Evolutionary conservation across 2,888 invertebrate genomes (phyloP), one percentile per base, ranked within the genome.

Genomic region (Lycia hirtaria): DNA sequence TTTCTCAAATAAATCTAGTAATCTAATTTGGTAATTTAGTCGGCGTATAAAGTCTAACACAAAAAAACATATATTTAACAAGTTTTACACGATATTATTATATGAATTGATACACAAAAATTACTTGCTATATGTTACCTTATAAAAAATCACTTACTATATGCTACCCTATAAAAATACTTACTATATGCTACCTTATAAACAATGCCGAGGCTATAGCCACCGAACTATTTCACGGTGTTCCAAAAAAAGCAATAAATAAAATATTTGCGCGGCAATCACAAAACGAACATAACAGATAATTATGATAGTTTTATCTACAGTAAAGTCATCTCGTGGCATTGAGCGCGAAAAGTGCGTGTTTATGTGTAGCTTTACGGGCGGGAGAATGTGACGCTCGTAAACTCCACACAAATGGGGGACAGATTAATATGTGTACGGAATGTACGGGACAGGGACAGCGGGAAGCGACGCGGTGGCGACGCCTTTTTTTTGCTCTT

Each of bases 381-480:
- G 44, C 60, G 33, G 41, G 44, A 9, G 43, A 40, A 49, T 35
- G 44, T 48, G 35, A 35, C 22, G 48, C 33, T 62, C 65, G 52
- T 67, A 67, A 67, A 67, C 63, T 67, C 56, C 41, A 37, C 19
- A 62, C 65, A 65, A 62, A 67, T 65, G 22, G 32, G 33, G 32
- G 33, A 45, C 32, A 32, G 32, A 45, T 45, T 65, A 65, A 65
- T 65, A 67, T 67, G 60, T 53, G 65, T 49, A 48, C 55, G 40
- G 55, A 60, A 49, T 33, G 45, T 43, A 26, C 38, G 28, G 24
- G 47, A 20, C 19, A 4, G 38, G 17, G 20, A 15, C 26, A 35
- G 12, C 32, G 50, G 9, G 44, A n/a, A n/a, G 3, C 43, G 20
- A 10, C 45, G 55, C 14, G 43, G 44, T 33, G 38, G 7, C 41